Percentiles rank a stretch among this genome's conserved stretches.
phyloP scores from a whole-genome alignment of 2,797 vertebrate species.

The Enteromius thamalakanensis region DNA sequence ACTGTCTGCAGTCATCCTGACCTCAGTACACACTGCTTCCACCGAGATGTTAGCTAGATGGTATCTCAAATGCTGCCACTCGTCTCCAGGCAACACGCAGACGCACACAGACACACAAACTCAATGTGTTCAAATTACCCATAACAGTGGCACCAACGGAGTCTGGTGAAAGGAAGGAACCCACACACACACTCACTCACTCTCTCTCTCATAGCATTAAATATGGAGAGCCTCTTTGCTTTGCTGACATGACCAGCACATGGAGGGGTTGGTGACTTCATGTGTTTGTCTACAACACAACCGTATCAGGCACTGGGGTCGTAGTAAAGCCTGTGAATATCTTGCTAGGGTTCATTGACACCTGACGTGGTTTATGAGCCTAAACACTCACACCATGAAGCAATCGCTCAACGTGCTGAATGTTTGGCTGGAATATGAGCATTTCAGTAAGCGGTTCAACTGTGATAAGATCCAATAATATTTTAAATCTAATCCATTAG shows the following conservation, averaged over 20 bases:
- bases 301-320: background rate
- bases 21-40: slow-evolving; percentile 11
- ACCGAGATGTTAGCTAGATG: slow-evolving; percentile 19
- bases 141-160: background rate
- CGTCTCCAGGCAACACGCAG: slow-evolving; percentile 38
- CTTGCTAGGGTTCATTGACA: slow-evolving; percentile 18
- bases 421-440: background rate
- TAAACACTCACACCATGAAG: background rate
- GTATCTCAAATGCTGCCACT: slow-evolving; percentile 11
- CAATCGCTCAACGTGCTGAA: background rate
- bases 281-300: background rate
- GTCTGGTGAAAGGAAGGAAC: slow-evolving; percentile 28
- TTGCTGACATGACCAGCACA: slow-evolving; percentile 10
- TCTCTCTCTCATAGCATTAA: slow-evolving; percentile 21
- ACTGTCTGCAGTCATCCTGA: slow-evolving; percentile 26
- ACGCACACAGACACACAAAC: slow-evolving; percentile 21
- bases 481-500: background rate
- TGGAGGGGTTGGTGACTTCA: slow-evolving; percentile 10
- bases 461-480: background rate
- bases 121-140: slow-evolving; percentile 41
- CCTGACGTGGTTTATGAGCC: background rate
- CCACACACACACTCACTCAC: slow-evolving; percentile 10
- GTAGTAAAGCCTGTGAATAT: background rate
- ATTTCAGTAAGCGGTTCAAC: background rate
- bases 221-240: slow-evolving; percentile 21